Percentiles rank a stretch among this genome's conserved stretches.
Evolutionary conservation across 2,113 vertebrate species (phyloP).

Genomic region (Sinocyclocheilus anshuiensis): DNA sequence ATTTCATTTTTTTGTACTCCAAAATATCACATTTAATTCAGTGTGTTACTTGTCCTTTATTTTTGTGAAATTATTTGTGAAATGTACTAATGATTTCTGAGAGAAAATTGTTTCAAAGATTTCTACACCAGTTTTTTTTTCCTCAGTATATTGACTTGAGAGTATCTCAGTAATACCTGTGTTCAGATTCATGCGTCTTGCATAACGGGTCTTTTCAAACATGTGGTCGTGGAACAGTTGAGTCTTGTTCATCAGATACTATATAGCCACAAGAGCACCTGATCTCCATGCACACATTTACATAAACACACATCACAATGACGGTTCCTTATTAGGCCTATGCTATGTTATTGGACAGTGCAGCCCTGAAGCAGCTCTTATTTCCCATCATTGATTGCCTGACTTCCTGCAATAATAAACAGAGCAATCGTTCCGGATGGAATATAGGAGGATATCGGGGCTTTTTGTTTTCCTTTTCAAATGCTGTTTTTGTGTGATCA

Average conservation of each 20-base stretch:
- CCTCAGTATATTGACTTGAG: background rate
- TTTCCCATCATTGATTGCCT: constrained; percentile 72
- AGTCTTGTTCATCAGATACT: background rate
- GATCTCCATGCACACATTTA: background rate
- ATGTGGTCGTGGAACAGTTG: constrained; percentile 5
- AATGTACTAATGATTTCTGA: too few relatives aligned
- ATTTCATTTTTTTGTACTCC: too few relatives aligned
- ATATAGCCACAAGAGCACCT: background rate
- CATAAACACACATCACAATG: constrained; percentile 39
- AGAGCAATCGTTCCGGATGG: constrained; percentile 57
- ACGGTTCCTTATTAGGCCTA: constrained; percentile 34
- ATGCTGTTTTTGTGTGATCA: constrained; percentile 59
- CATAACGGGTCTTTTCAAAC: constrained; percentile 32
- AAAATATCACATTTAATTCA: too few relatives aligned
- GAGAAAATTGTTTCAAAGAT: too few relatives aligned
- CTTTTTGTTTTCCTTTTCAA: constrained; percentile 60
- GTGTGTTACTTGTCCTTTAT: too few relatives aligned
- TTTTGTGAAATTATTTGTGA: too few relatives aligned
- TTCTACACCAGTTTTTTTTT: too few relatives aligned
- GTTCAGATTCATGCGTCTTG: background rate
- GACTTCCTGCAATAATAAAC: constrained; percentile 75
- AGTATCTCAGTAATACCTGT: background rate
- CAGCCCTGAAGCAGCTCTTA: constrained; percentile 57
- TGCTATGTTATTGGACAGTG: constrained; percentile 38
- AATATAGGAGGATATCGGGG: constrained; percentile 61